Evolutionary conservation across 2,888 invertebrate species (phyloP), one percentile per base, ranked within the genome.

Genomic region (Caenorhabditis zanzibari): DNA sequence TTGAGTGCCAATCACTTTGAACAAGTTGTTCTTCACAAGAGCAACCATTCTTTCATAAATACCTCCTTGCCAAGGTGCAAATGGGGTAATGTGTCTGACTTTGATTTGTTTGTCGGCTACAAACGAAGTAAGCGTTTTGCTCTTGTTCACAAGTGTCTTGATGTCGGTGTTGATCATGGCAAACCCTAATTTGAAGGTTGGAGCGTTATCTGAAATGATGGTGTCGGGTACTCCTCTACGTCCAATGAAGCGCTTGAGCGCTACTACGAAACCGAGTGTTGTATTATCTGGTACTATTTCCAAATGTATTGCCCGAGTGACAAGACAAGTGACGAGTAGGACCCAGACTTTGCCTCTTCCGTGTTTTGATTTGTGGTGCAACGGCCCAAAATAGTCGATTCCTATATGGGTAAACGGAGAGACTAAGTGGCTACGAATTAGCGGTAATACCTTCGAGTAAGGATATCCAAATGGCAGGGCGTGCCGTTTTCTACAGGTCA

Each of bases 391-490:
- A 22, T 77, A 77, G 49, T 77, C 77, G 0, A 77, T 10, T 1
- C 77, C 77, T 0, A 28, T 6, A 32, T 49, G 22, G 0, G 35
- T 7, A 44, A 77, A 77, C 14, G 77, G 69, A 10, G 35, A 7
- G 7, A 35, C 47, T 14, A 14, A 10, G 24, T 49, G 26, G 14
- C 44, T 61, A 2, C 93, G 76, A 6, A 90, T 86, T 6, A 35
- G 16, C 0, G 93, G 92, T 12, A 93, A 84, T 28, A 90, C n/a
- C 32, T 24, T 26, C n/a, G 72, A 6, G 14, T 47, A 61, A 0
- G 72, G 72, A 24, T 72, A 72, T 0, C 2, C 10, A 16, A 28
- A 72, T n/a, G 72, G 72, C 9, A 14, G 38, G 7, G 44, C 59
- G 14, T 49, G 32, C 14, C n/a, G 10, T 28, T 22, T 47, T 10